phyloP scores from a whole-genome alignment of 2,113 vertebrate species.

The Emberiza fucata region DNA sequence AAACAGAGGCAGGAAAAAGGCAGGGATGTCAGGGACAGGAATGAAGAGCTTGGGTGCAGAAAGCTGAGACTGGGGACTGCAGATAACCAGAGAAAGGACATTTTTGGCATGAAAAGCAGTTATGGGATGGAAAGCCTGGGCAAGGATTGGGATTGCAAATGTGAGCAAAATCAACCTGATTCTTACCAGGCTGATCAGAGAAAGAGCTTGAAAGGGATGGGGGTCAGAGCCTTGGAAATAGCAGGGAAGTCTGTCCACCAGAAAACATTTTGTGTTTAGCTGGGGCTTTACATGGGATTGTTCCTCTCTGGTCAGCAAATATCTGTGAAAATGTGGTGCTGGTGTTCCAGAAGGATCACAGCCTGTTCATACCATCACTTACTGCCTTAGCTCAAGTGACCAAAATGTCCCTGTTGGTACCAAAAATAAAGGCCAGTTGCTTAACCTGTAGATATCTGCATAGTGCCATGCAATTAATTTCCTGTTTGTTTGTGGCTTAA shows the following conservation, averaged over 20 bases:
- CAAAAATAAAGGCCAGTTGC: neutral
- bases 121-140: neutral
- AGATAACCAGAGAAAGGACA: neutral
- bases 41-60: neutral
- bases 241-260: neutral
- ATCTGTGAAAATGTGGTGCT: neutral
- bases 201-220: neutral
- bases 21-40: neutral
- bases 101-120: neutral
- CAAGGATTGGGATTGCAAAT: neutral
- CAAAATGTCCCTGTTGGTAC: neutral
- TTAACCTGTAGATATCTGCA: neutral
- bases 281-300: neutral
- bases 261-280: neutral
- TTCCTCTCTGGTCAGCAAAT: neutral
- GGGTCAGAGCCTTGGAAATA: neutral
- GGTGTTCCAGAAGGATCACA: neutral
- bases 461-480: neutral
- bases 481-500: neutral
- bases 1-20: neutral
- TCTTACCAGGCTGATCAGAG: neutral
- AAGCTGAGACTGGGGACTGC: neutral
- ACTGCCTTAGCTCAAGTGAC: neutral
- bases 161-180: neutral
- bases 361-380: neutral